These are phyloP conservation scores for Melanotaenia nigrans DNA, from an alignment of 2,797 vertebrate species.

Conservation along the genomic window DNA sequence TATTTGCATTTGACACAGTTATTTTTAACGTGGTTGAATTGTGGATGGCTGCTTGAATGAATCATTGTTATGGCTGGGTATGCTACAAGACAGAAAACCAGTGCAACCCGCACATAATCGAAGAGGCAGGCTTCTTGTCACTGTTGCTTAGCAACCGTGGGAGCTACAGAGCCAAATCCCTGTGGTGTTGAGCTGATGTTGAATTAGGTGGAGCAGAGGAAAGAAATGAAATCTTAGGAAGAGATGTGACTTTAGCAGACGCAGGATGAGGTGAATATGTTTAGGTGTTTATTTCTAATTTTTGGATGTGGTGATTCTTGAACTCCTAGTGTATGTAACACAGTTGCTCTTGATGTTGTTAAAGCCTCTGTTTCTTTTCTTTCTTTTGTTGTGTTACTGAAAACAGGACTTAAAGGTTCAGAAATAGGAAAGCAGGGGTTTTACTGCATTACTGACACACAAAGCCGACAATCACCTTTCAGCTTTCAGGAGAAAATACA, in stretches of 20 bases:
- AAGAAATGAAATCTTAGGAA: conserved; percentile 65
- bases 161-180: conserved; percentile 83
- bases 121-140: conserved; percentile 83
- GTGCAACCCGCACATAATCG: conserved; percentile 60
- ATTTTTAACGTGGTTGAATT: conserved; percentile 24
- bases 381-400: neutral
- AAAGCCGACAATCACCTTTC: conserved; percentile 5
- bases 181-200: conserved; percentile 77
- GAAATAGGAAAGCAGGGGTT: neutral
- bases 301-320: conserved; percentile 36
- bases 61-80: conserved; percentile 78
- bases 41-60: conserved; percentile 51
- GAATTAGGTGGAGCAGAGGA: conserved; percentile 73
- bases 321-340: conserved; percentile 20
- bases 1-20: conserved; percentile 50
- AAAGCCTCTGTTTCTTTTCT: neutral
- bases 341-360: conserved; percentile 1
- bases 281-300: conserved; percentile 54
- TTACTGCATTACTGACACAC: conserved; percentile 13
- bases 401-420: neutral
- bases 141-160: conserved; percentile 85
- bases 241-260: conserved; percentile 55
- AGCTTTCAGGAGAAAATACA: conserved; percentile 7
- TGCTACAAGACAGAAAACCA: conserved; percentile 74
- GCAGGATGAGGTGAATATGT: conserved; percentile 40